Evolutionary conservation across 2,797 vertebrate species (phyloP).

Genomic region (Garrulus glandarius): DNA sequence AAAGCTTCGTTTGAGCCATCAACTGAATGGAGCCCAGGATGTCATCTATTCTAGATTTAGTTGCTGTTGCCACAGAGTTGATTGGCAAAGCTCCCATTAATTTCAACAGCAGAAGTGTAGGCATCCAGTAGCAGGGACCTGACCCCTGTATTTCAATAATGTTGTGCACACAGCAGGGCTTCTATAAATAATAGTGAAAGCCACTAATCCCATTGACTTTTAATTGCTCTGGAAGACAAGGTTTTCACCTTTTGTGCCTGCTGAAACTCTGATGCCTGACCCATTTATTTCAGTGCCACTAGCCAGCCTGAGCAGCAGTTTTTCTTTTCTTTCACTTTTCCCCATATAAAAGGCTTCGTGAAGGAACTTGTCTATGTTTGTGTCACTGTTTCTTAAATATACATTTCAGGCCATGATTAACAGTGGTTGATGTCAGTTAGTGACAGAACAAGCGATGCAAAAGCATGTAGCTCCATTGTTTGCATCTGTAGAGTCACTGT

Average conservation of each 20-base stretch:
- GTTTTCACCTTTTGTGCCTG: conserved; percentile 41
- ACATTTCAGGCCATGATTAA: conserved; percentile 44
- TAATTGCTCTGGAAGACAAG: conserved; percentile 43
- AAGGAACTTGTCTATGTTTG: conserved; percentile 37
- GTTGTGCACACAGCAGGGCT: background rate
- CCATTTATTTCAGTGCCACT: conserved; percentile 42
- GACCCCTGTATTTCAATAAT: conserved; percentile 52
- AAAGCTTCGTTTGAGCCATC: background rate
- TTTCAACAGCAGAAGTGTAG: conserved; percentile 23
- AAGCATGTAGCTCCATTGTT: conserved; percentile 42
- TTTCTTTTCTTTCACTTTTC: conserved; percentile 23
- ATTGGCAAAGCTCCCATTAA: conserved; percentile 58
- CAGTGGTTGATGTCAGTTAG: conserved; percentile 55
- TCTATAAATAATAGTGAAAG: conserved; percentile 55
- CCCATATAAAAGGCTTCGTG: background rate
- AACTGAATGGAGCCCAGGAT: background rate
- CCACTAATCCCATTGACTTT: conserved; percentile 55
- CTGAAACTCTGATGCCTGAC: conserved; percentile 41
- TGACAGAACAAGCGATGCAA: conserved; percentile 50
- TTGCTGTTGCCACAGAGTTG: conserved; percentile 26
- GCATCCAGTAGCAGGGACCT: conserved; percentile 27
- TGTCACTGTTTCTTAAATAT: conserved; percentile 52
- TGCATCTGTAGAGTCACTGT: conserved; percentile 33
- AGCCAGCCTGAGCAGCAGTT: conserved; percentile 22
- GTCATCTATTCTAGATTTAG: conserved; percentile 49